Conservation (phyloP, 2,797 vertebrate species). For the Echiichthys vipera region DNA sequence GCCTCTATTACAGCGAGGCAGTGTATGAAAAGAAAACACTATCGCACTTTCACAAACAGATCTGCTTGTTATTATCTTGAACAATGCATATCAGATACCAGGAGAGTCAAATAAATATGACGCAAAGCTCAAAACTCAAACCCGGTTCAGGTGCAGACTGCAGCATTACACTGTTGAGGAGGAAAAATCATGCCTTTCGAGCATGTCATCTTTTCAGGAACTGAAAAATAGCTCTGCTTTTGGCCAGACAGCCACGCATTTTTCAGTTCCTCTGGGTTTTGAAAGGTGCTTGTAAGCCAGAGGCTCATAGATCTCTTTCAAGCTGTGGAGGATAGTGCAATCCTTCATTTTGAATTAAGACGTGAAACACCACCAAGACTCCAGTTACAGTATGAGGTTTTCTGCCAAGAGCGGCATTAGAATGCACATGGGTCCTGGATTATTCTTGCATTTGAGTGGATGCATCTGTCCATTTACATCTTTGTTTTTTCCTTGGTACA, state of each 20-base stretch:
- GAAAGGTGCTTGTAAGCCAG: constrained; percentile 60
- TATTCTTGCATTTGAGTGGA: constrained; percentile 42
- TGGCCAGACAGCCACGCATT: constrained; percentile 30
- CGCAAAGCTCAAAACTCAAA: constrained; percentile 18
- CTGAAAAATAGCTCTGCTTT: constrained; percentile 54
- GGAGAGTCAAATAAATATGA: constrained; percentile 33
- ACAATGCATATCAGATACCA: constrained; percentile 29
- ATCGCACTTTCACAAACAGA: constrained; percentile 11
- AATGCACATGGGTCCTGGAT: constrained; percentile 50
- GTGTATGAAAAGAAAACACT: constrained; percentile 7
- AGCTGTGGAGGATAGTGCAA: constrained; percentile 45
- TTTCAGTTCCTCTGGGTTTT: constrained; percentile 53
- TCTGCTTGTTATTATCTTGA: constrained; percentile 31
- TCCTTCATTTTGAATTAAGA: constrained; percentile 74
- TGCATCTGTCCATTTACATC: constrained; percentile 51
- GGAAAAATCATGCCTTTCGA: constrained; percentile 29
- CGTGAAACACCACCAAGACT: constrained; percentile 48
- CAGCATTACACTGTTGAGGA: constrained; percentile 5
- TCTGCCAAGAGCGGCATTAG: constrained; percentile 46
- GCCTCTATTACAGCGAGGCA: constrained; percentile 31
- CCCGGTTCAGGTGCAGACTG: constrained; percentile 5
- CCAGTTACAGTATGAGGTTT: constrained; percentile 38
- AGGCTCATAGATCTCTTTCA: constrained; percentile 61
- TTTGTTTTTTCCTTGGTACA: constrained; percentile 34
- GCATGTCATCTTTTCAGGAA: constrained; percentile 56